Percentiles rank a stretch among this genome's conserved stretches.
Evolutionary conservation across 2,888 invertebrate genomes (phyloP).

Genomic region (Leptothorax acervorum): DNA sequence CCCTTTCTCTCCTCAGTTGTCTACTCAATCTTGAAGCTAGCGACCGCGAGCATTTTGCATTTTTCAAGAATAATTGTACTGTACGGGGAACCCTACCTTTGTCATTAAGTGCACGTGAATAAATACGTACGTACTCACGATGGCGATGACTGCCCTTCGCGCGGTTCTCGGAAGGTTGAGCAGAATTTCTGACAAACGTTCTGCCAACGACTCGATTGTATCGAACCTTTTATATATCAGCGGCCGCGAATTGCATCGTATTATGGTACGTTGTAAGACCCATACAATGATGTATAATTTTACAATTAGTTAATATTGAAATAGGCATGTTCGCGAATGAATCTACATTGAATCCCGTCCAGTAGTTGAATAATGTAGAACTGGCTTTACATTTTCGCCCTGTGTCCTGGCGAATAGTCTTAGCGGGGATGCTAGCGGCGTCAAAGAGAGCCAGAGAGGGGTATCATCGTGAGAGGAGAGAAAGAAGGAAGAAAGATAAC

Average conservation of each 20-base stretch:
- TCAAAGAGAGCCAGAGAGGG: slow-evolving; percentile 40
- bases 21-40: slow-evolving; percentile 17
- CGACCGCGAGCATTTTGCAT: slow-evolving; percentile 78
- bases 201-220: neutral
- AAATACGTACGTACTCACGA: slow-evolving; percentile 78
- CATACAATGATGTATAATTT: neutral
- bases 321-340: neutral
- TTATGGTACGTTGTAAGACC: neutral
- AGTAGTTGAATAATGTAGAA: slow-evolving; percentile 79
- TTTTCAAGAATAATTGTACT: slow-evolving; percentile 83
- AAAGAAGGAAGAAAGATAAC: slow-evolving; percentile 48
- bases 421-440: slow-evolving; percentile 51
- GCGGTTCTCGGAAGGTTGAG: neutral
- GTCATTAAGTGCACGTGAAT: slow-evolving; percentile 83
- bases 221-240: neutral
- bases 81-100: slow-evolving; percentile 77
- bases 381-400: slow-evolving; percentile 80
- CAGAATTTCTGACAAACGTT: slow-evolving; percentile 10
- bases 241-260: neutral
- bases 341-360: slow-evolving; percentile 16
- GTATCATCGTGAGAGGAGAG: slow-evolving; percentile 47
- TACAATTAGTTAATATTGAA: slow-evolving; percentile 12
- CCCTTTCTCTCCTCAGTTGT: neutral
- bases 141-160: slow-evolving; percentile 47
- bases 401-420: slow-evolving; percentile 75